phyloP scores from a whole-genome alignment of 2,113 vertebrate species.

The Columba livia region DNA sequence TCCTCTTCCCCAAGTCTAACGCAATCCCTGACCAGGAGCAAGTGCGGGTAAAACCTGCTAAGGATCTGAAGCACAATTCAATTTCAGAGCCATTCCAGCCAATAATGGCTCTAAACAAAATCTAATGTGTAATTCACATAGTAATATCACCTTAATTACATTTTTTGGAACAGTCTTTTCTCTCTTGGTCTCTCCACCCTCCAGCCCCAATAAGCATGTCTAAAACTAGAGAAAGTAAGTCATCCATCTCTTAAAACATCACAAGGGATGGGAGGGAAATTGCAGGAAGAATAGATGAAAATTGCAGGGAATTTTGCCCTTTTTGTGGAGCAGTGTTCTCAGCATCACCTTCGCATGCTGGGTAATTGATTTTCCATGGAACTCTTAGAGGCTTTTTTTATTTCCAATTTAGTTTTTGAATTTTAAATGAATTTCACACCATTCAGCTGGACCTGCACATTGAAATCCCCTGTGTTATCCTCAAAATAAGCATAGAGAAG shows the following conservation, averaged over 20 bases:
- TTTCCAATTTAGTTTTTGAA: constrained; percentile 20
- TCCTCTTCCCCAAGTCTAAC: not conserved
- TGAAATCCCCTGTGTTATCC: not conserved
- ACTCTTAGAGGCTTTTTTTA: not conserved
- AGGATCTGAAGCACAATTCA: constrained; percentile 48
- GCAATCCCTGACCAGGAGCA: not conserved
- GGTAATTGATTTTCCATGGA: constrained; percentile 49
- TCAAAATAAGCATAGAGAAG: not conserved
- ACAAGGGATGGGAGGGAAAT: constrained; percentile 22
- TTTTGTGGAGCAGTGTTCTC: not conserved
- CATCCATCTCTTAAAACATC: constrained; percentile 25
- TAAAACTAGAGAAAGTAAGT: constrained; percentile 7
- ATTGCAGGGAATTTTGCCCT: constrained; percentile 39
- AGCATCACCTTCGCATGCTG: not conserved
- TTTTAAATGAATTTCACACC: constrained; percentile 36
- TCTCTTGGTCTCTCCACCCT: constrained; percentile 25
- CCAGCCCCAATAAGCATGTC: constrained; percentile 30
- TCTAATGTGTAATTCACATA: constrained; percentile 55
- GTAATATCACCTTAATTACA: constrained; percentile 67
- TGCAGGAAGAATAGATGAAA: constrained; percentile 25
- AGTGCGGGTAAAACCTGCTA: not conserved
- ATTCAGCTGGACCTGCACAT: not conserved
- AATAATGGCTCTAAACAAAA: constrained; percentile 71
- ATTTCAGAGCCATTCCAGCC: constrained; percentile 58
- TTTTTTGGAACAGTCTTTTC: constrained; percentile 27